Percentiles rank a stretch among this genome's conserved stretches.
Evolutionary conservation across 2,888 invertebrate species (phyloP).

Genomic region (Agrenia bidenticulata): DNA sequence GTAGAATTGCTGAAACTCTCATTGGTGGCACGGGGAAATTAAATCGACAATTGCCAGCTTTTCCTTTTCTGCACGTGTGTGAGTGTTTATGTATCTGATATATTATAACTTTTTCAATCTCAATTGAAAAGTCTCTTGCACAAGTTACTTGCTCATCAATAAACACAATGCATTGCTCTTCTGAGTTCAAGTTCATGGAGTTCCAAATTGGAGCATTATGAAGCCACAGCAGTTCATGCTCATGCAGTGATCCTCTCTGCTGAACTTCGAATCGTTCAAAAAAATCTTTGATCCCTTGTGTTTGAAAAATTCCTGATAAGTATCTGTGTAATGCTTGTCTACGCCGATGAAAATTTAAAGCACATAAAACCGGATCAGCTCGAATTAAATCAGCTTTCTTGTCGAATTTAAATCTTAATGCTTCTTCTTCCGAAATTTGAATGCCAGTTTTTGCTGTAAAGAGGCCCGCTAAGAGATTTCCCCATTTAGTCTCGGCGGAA

Average conservation of each 20-base stretch:
- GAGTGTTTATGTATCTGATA: slow-evolving; percentile 33
- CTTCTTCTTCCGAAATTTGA: slow-evolving; percentile 23
- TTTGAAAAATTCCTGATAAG: neutral
- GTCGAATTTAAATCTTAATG: neutral
- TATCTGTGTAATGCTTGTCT: neutral
- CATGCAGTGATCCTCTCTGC: slow-evolving; percentile 23
- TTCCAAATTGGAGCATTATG: slow-evolving; percentile 21
- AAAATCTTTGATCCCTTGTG: slow-evolving; percentile 2
- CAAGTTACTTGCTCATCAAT: slow-evolving; percentile 33
- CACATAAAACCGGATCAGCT: slow-evolving; percentile 24
- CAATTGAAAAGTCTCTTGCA: slow-evolving; percentile 5
- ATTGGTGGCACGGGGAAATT: slow-evolving; percentile 22
- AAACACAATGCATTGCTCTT: slow-evolving; percentile 5
- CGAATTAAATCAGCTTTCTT: slow-evolving; percentile 16
- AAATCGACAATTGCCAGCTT: slow-evolving; percentile 7
- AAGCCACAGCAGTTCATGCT: slow-evolving; percentile 24
- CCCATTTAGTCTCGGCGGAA: slow-evolving; percentile 38
- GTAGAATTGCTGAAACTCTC: neutral
- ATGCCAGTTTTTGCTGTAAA: neutral
- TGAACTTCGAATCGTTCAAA: slow-evolving; percentile 14
- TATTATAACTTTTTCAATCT: slow-evolving; percentile 10
- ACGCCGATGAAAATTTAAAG: slow-evolving; percentile 24
- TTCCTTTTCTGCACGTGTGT: slow-evolving; percentile 22
- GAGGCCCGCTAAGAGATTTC: slow-evolving; percentile 21
- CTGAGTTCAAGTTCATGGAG: neutral